Percentiles rank a stretch among this genome's conserved stretches.
Conservation (phyloP, 2,113 vertebrate genomes). For the Abramis brama region DNA sequence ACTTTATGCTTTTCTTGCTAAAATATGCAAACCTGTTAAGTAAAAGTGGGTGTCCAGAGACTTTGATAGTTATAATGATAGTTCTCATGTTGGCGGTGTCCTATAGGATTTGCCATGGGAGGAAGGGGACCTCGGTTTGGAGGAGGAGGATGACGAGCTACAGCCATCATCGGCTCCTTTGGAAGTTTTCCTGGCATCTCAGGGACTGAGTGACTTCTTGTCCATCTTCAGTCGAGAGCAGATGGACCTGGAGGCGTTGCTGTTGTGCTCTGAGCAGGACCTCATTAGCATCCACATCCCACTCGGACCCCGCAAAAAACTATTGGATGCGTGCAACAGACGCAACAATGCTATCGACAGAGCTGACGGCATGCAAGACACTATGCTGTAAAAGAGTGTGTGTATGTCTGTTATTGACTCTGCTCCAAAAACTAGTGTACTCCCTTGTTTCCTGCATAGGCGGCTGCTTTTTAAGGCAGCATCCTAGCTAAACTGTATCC, state of each 20-base stretch:
- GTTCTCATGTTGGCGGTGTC: neutral
- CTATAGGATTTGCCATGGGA: slow-evolving; percentile 86
- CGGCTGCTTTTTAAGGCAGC: neutral
- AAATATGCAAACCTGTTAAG: no score
- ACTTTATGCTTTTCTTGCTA: no score
- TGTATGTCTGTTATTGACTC: neutral
- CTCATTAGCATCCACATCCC: slow-evolving; percentile 93
- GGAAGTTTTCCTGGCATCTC: slow-evolving; percentile 91
- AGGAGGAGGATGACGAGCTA: slow-evolving; percentile 63
- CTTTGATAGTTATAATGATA: neutral
- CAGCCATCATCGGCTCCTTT: slow-evolving; percentile 83
- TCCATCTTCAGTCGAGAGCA: slow-evolving; percentile 88
- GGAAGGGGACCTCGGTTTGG: slow-evolving; percentile 80
- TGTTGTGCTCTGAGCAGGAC: slow-evolving; percentile 92
- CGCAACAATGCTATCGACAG: slow-evolving; percentile 84
- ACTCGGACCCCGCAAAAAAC: slow-evolving; percentile 91
- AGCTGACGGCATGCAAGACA: slow-evolving; percentile 85
- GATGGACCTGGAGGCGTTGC: slow-evolving; percentile 91
- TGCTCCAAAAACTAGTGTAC: neutral
- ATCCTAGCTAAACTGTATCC: neutral
- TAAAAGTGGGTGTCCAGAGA: neutral
- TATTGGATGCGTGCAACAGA: slow-evolving; percentile 87
- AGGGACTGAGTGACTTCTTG: slow-evolving; percentile 87
- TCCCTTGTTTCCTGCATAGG: neutral
- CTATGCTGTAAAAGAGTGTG: slow-evolving; percentile 80